A percentile compares a stretch with the other conserved stretches of the same genome.
phyloP scores from a whole-genome alignment of 2,888 invertebrate species.

The Cyclophora albipunctata region DNA sequence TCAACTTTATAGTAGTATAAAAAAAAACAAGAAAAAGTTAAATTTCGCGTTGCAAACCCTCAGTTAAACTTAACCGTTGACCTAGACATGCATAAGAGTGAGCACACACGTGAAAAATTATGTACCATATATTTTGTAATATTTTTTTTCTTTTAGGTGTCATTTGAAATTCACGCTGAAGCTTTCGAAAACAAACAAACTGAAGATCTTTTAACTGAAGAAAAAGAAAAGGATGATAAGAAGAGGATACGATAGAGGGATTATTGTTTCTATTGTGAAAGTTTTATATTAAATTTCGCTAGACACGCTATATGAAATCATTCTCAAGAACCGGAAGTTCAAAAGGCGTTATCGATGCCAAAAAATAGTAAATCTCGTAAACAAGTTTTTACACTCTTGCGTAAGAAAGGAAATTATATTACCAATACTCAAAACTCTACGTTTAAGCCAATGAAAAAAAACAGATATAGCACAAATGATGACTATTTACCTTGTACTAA shows the following conservation, averaged over 20 bases:
- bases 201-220: no score
- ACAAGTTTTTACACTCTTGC: neutral
- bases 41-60: no score
- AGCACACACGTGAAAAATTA: no score
- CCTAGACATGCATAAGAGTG: no score
- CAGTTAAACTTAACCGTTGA: no score
- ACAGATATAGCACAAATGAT: neutral
- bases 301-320: slow-evolving; percentile 3
- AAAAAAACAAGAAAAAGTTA: no score
- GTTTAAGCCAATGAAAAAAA: slow-evolving; percentile 4
- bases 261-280: slow-evolving; percentile 4
- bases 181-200: no score
- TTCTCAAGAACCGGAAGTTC: slow-evolving; percentile 1
- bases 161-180: no score
- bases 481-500: slow-evolving; percentile 2
- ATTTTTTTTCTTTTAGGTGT: no score
- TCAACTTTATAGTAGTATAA: no score
- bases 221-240: no score
- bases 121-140: no score
- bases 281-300: slow-evolving; percentile 1
- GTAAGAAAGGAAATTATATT: slow-evolving; percentile 5
- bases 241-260: neutral
- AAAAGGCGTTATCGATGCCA: slow-evolving; percentile 1
- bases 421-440: neutral
- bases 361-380: slow-evolving; percentile 3